Evolutionary conservation across 2,113 vertebrate genomes (phyloP).

Genomic region (Stomatorhinus ivindoensis): DNA sequence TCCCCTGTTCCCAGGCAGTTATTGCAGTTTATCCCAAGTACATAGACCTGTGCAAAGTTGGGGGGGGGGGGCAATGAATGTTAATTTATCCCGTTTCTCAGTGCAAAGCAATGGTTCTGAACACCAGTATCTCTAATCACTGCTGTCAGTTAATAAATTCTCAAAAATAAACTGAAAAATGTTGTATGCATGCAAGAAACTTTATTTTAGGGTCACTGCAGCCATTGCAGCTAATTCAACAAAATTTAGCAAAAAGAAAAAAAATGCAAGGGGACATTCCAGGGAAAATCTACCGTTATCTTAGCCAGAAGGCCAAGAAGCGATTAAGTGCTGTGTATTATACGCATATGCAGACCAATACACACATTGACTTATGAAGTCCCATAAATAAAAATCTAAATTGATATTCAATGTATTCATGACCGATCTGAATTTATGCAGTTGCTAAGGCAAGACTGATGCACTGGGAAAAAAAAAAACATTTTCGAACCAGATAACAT

Average conservation of each 20-base stretch:
- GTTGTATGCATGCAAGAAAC: background rate
- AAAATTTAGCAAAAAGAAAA: background rate
- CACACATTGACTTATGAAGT: background rate
- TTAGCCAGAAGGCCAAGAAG: background rate
- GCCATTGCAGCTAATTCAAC: background rate
- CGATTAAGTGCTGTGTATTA: background rate
- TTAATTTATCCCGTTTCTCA: background rate
- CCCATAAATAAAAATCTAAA: background rate
- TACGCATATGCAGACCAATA: background rate
- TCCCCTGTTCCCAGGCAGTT: constrained; percentile 93
- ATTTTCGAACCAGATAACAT: background rate
- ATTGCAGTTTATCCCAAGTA: constrained; percentile 90
- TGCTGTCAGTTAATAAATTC: background rate
- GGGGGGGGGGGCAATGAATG: background rate
- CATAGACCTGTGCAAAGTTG: constrained; percentile 70
- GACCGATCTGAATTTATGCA: background rate
- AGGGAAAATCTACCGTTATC: background rate
- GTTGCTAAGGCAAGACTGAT: background rate
- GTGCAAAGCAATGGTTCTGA: background rate
- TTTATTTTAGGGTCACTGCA: background rate
- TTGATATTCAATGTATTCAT: background rate
- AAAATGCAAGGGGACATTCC: background rate
- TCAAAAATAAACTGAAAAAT: background rate
- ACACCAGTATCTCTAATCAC: background rate
- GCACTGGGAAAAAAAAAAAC: background rate